Evolutionary conservation across 2,113 vertebrate genomes (phyloP).

Genomic region (Eclectus roratus): DNA sequence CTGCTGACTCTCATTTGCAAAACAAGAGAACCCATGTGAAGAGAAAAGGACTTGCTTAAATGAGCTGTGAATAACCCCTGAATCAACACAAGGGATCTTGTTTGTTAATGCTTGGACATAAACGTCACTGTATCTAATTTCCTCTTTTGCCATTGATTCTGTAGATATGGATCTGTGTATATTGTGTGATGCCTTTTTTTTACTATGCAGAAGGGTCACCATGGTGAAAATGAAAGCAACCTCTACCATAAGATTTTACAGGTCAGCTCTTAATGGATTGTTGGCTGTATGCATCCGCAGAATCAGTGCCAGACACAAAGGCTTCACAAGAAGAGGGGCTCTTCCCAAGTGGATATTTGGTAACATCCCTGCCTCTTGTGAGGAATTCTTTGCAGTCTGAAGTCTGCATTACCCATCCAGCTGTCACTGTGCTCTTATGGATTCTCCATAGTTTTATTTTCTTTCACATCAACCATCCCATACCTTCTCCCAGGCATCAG

Average conservation of each 20-base stretch:
- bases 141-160: constrained; percentile 19
- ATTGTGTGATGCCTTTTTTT: constrained; percentile 6
- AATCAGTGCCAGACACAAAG: not conserved
- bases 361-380: not conserved
- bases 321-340: not conserved
- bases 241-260: not conserved
- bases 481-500: not conserved
- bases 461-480: not conserved
- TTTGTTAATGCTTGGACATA: not conserved
- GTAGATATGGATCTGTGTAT: constrained; percentile 39
- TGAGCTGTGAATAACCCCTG: not conserved
- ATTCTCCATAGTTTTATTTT: not conserved
- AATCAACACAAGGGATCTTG: not conserved
- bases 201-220: not conserved
- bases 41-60: not conserved
- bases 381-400: not conserved
- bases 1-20: not conserved
- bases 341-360: not conserved
- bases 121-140: not conserved
- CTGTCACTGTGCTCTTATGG: not conserved
- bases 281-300: not conserved
- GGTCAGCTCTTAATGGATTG: not conserved
- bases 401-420: not conserved
- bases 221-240: not conserved
- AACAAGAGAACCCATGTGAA: not conserved